A percentile compares a stretch with the other conserved stretches of the same genome.
Conservation (phyloP, 2,113 vertebrate genomes). For the Sturnira hondurensis region DNA sequence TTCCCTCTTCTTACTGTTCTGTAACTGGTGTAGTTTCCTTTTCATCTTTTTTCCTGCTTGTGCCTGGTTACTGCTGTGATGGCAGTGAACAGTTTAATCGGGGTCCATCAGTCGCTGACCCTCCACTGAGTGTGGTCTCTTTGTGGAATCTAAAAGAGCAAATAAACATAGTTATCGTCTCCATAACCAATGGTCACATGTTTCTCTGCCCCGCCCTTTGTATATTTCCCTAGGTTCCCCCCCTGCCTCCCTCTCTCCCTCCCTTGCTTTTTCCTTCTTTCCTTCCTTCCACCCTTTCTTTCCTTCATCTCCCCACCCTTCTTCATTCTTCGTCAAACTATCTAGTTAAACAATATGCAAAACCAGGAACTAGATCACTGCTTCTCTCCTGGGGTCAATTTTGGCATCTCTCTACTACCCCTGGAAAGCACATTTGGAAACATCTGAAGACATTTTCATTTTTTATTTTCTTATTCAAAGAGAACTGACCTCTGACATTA, state of each 20-base stretch:
- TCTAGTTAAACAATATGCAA: not conserved
- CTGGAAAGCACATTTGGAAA: not conserved
- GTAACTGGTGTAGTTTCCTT: not conserved
- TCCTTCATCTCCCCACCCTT: not conserved
- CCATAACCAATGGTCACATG: not conserved
- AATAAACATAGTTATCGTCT: not conserved
- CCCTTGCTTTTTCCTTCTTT: not conserved
- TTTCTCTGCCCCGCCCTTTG: not conserved
- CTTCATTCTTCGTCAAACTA: not conserved
- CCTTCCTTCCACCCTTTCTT: not conserved
- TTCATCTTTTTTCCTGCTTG: not conserved
- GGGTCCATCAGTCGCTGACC: not conserved
- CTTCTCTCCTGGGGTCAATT: not conserved
- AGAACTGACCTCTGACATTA: not conserved
- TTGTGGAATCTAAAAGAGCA: too few species aligned
- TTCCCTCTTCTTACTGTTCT: not conserved
- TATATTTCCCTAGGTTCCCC: too few species aligned
- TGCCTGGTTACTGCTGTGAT: not conserved
- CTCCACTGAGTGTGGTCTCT: not conserved
- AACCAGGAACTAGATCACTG: not conserved
- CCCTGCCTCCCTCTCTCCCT: not conserved
- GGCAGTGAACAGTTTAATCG: not conserved
- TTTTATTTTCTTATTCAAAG: not conserved
- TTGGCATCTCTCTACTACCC: not conserved
- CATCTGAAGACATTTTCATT: not conserved